Evolutionary conservation across 2,797 vertebrate species (phyloP), one percentile per base, ranked within the genome.

Genomic region (Acrossocheilus fasciatus): DNA sequence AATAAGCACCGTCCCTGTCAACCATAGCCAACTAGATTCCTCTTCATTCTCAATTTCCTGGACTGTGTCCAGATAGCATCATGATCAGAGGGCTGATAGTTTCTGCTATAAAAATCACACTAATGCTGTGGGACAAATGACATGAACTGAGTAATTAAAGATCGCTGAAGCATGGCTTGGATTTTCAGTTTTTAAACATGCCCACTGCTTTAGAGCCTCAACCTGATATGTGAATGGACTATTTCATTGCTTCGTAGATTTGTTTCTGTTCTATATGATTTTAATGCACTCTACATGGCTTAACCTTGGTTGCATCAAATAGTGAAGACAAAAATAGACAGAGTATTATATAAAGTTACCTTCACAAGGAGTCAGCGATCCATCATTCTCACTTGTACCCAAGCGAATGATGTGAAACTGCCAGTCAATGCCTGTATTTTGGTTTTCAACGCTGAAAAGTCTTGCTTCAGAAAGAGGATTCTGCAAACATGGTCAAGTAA

Each of bases 41-140:
- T 70, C 64, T 79, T 41, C 50, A 45, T 70, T 57, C 39, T 15
- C 26, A 20, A 45, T 45, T 45, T 72, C 41, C 52, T 85, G 66
- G 36, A 77, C 62, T 77, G 36, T 43, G 64, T 70, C 83, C 83
- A 70, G 76, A 72, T 43, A 79, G 52, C 66, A 85, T 76, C 64
- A 77, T 41, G 62, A 70, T 30, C 73, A 69, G 64, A 66, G 47
- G 57, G 54, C 54, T 62, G 76, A 79, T 79, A n/a, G 43, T 36
- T 81, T 81, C 64, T 34, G 26, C 66, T 59, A 70, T 54, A 77
- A 72, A 79, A 79, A 85, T 39, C 30, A 50, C 52, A 54, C 10
- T 66, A 50, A 43, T 23, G 41, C 43, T 52, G 20, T 20, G 39
- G 23, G 34, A 54, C 45, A 82, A 69, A 82, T 6, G 20, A 54